Base-by-base conservation (phyloP, 1,140 invertebrate genomes). In the Centruroides sculpturatus region DNA sequence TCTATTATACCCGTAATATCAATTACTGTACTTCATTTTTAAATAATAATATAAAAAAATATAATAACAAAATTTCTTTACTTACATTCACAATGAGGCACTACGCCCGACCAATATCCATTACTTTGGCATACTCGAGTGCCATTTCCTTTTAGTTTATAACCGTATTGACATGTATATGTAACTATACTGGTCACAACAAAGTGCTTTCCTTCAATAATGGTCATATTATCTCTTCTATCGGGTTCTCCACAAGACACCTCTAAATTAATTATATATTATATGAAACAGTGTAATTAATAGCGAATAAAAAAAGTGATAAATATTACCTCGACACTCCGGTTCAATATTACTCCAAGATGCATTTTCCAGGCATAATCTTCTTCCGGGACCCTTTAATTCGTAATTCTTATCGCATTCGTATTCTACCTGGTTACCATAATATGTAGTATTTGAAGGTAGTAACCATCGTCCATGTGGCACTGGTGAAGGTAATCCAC, bases 101-200 rank as follows among this genome's bases (percentile, higher is more conserved):
- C 77, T 55, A 76, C 76, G 35, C 87, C 88, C 55, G 80, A 84
- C 92, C 92, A 97, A 10, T 80, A 78, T 50, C 90, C 89, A 68
- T 83, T 85, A 55, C 82, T 79, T 59, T 82, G 73, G 71, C 87
- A 92, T n/a, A 79, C 76, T 66, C 89, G 81, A 3, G 84, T 85
- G 50, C 80, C 78, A 66, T 91, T 87, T 36, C 90, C 91, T 64
- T 84, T 79, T 70, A 94, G 79, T 41, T 79, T 80, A 69, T 85
- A 86, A 0, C 92, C 92, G 68, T 82, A 78, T 13, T 83, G 80
- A 71, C 92, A 96, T 23, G 81, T 79, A 69, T 93, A 94, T 66
- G 82, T 81, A 2, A 85, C 86, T 50, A 84, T 76, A 0, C 85
- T 83, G 11, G 85, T 87, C 12, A 91, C 83, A 66, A 83, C 84